Evolutionary conservation across 2,113 vertebrate genomes (phyloP), one percentile per base, ranked within the genome.

Genomic region (Tapirus terrestris): DNA sequence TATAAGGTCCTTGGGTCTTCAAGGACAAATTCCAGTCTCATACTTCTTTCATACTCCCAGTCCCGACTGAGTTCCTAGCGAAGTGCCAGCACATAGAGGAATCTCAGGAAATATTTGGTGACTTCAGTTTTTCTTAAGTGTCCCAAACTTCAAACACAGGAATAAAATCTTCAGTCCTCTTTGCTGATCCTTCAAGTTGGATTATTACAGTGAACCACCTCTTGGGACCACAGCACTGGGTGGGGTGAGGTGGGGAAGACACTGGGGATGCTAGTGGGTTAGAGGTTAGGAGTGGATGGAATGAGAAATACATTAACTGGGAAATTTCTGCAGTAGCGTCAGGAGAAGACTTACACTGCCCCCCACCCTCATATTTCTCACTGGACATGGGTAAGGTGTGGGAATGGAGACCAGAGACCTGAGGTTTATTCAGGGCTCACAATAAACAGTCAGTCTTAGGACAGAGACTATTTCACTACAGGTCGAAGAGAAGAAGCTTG

Each of bases 281-380:
- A 8, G 73, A 39, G 77, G 33, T 31, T 4, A 11, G 63, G 29
- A 76, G 48, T 0, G 3, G 33, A 23, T n/a, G 53, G 43, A 9
- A 13, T 36, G 45, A 65, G 25, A 79, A n/a, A 39, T 4, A 3
- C 48, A 1, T 36, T 45, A 21, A 20, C 33, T n/a, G 67, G 70
- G 58, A 36, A n/a, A 29, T 75, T 75, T 68, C 11, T 43, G 20
- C 68, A 2, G 33, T 13, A 56, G 77, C 45, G 39, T 27, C 63
- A 16, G 60, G 51, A 48, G 36, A 31, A 8, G 20, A 39, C 8
- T 11, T 21, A 16, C 10, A 9, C 11, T 0, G 5, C 7, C 6
- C 6, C 51, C 36, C 5, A 14, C 21, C 2, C 17, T 27, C 9
- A 0, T 10, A 7, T 5, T 67, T 36, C 43, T 68, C 36, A 0